Conservation (phyloP, 2,113 vertebrate genomes). For the Gila orcuttii region DNA sequence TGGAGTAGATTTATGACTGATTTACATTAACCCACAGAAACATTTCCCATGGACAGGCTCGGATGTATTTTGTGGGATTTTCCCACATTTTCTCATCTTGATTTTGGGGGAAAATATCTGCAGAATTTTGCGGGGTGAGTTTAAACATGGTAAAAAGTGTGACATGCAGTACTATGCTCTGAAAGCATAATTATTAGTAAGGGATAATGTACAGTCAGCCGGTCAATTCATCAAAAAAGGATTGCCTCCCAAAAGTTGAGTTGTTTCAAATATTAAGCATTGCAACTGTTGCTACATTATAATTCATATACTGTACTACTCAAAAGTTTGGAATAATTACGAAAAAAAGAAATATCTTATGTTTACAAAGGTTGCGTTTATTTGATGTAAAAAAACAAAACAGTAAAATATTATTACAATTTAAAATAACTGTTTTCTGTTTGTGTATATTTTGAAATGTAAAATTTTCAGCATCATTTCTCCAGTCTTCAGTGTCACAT, state of each 20-base stretch:
- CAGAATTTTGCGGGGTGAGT: neutral
- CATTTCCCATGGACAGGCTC: neutral
- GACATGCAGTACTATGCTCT: neutral
- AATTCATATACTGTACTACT: neutral
- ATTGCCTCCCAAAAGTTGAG: neutral
- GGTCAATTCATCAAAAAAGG: neutral
- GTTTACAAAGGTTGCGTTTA: no score
- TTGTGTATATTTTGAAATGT: no score
- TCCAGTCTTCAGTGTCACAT: no score
- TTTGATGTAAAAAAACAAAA: no score
- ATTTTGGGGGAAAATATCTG: neutral
- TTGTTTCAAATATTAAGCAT: constrained; percentile 8
- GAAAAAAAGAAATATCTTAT: no score
- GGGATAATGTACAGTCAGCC: neutral
- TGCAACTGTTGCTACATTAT: neutral
- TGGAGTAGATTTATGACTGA: constrained; percentile 14
- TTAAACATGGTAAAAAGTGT: neutral
- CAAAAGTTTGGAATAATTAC: neutral
- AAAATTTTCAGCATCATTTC: no score
- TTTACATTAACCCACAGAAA: neutral
- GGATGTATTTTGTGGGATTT: neutral
- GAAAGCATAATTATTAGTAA: neutral
- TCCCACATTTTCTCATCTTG: neutral
- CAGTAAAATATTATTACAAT: no score
- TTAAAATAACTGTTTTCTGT: no score